Evolutionary conservation across 2,888 invertebrate genomes (phyloP).

Genomic region (Caenorhabditis sinica): DNA sequence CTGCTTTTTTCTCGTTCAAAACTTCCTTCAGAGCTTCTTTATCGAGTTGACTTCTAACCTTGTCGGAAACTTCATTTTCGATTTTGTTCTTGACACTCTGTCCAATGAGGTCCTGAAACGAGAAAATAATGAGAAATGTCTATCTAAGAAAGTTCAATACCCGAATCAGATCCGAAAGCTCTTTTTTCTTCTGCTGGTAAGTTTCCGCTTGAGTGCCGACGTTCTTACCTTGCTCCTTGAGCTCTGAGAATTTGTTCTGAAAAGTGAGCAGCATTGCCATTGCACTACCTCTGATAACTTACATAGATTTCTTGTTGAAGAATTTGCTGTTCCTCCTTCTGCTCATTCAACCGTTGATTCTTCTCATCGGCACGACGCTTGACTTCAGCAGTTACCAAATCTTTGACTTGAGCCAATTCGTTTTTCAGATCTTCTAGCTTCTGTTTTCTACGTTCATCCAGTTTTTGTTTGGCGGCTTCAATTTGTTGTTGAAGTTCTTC

Average conservation of each 20-base stretch:
- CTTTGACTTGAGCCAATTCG: conserved; percentile 61
- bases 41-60: conserved; percentile 65
- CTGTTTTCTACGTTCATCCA: conserved; percentile 52
- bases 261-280: not conserved
- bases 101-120: conserved; percentile 34
- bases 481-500: conserved; percentile 61
- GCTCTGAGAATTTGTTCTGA: conserved; percentile 54
- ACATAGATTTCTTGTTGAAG: conserved; percentile 64
- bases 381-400: conserved; percentile 66
- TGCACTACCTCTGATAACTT: not conserved
- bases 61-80: conserved; percentile 51
- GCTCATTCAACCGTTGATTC: conserved; percentile 55
- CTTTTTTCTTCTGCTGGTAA: conserved; percentile 62
- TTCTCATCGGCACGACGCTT: conserved; percentile 64
- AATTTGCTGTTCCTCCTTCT: conserved; percentile 58
- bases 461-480: conserved; percentile 57
- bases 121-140: not conserved
- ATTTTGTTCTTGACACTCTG: conserved; percentile 55
- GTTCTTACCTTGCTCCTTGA: conserved; percentile 55
- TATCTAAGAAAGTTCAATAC: conserved; percentile 15
- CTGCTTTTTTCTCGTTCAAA: conserved; percentile 50
- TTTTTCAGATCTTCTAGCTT: conserved; percentile 61
- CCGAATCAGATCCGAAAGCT: conserved; percentile 60
- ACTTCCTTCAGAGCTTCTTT: conserved; percentile 65
- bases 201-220: conserved; percentile 43